Evolutionary conservation across 2,797 vertebrate species (phyloP).

Genomic region (Acipenser oxyrinchus): DNA sequence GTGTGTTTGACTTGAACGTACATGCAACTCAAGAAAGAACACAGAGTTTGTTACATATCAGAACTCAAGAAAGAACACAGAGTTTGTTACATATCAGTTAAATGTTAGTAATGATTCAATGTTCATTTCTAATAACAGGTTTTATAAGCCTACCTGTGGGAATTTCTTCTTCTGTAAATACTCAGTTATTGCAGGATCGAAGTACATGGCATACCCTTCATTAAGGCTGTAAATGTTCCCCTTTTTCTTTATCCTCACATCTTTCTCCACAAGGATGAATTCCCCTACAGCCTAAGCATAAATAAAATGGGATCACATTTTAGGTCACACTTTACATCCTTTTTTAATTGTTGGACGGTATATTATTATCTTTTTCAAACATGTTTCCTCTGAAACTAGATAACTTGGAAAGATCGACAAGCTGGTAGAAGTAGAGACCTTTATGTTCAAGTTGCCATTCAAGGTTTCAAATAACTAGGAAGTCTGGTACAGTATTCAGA

Average conservation of each 20-base stretch:
- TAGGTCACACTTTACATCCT: too few species aligned
- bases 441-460: not conserved
- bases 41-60: too few species aligned
- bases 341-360: too few species aligned
- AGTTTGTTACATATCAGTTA: too few species aligned
- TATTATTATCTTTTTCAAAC: too few species aligned
- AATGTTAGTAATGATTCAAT: too few species aligned
- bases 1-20: too few species aligned
- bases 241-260: slow-evolving; percentile 84
- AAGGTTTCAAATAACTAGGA: too few species aligned
- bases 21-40: too few species aligned
- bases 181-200: slow-evolving; percentile 80
- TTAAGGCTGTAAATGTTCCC: slow-evolving; percentile 92
- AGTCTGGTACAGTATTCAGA: too few species aligned
- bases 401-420: slow-evolving; percentile 8
- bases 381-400: not conserved
- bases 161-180: slow-evolving; percentile 93
- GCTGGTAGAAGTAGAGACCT: slow-evolving; percentile 7
- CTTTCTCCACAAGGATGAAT: slow-evolving; percentile 87
- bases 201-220: slow-evolving; percentile 92
- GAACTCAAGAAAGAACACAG: too few species aligned
- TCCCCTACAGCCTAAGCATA: slow-evolving; percentile 78
- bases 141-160: slow-evolving; percentile 65
- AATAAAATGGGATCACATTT: slow-evolving; percentile 7
- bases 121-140: too few species aligned